These are phyloP conservation scores for Enteromius trimaculatus DNA, from an alignment of 2,797 vertebrate species.

Conservation along the genomic window DNA sequence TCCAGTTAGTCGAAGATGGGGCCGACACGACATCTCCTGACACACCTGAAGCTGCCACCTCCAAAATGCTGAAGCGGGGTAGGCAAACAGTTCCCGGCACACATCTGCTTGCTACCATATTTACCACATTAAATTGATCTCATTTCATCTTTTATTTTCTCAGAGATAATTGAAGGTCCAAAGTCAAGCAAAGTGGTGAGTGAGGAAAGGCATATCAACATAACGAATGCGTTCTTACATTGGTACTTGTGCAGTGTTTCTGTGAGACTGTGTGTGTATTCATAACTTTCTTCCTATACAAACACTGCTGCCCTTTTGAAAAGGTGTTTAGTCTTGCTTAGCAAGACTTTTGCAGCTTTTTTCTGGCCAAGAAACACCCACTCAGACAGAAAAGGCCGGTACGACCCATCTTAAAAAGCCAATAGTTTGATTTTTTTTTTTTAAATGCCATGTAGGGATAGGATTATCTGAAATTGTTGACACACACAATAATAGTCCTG, in stretches of 20 bases:
- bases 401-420: background rate
- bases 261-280: conserved; percentile 3
- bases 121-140: background rate
- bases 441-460: background rate
- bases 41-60: conserved; percentile 86
- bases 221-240: background rate
- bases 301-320: conserved; percentile 1
- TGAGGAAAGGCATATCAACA: conserved; percentile 54
- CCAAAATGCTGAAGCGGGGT: conserved; percentile 92
- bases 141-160: conserved; percentile 53
- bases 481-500: background rate
- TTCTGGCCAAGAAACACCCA: background rate
- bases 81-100: conserved; percentile 5
- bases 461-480: background rate
- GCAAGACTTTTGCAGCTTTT: background rate
- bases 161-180: conserved; percentile 86
- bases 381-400: background rate
- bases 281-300: background rate
- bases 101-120: background rate
- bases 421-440: background rate
- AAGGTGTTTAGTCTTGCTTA: background rate
- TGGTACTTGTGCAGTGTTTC: conserved; percentile 8
- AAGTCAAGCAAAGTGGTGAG: conserved; percentile 92
- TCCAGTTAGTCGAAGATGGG: conserved; percentile 94
- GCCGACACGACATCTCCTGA: conserved; percentile 94